These are phyloP conservation scores for Oreochromis grahami DNA, from an alignment of 2,797 vertebrate genomes.

Conservation along the genomic window DNA sequence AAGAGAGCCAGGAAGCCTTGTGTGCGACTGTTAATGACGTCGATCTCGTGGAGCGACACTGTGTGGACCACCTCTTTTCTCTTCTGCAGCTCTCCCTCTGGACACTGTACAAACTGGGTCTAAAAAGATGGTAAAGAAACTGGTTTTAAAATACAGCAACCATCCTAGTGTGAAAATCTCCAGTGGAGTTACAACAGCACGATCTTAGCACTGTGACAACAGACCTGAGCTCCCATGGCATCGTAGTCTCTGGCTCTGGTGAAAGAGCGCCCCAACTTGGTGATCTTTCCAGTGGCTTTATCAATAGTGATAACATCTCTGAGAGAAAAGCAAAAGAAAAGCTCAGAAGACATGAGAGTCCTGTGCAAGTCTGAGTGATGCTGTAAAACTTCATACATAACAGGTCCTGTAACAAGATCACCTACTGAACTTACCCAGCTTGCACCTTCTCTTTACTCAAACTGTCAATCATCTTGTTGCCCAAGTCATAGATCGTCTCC, in stretches of 20 bases:
- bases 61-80: slow-evolving; percentile 94
- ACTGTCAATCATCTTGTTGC: slow-evolving; percentile 96
- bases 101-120: slow-evolving; percentile 96
- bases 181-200: not conserved
- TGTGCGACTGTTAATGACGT: slow-evolving; percentile 95
- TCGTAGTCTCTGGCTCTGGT: slow-evolving; percentile 94
- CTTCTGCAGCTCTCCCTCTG: slow-evolving; percentile 94
- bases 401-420: not conserved
- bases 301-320: slow-evolving; percentile 96
- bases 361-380: not conserved
- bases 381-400: not conserved
- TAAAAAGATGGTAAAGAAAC: slow-evolving; percentile 14
- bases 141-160: not conserved
- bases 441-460: slow-evolving; percentile 94
- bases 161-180: not conserved
- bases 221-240: slow-evolving; percentile 94
- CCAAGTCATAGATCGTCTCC: slow-evolving; percentile 95
- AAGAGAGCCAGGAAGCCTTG: slow-evolving; percentile 95
- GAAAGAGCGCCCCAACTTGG: slow-evolving; percentile 92
- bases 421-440: slow-evolving; percentile 80
- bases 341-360: not conserved
- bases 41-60: slow-evolving; percentile 92
- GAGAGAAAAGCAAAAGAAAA: not conserved
- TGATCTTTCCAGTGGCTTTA: slow-evolving; percentile 95
- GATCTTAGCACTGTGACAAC: not conserved